These are phyloP conservation scores for Passer domesticus DNA, from an alignment of 2,113 vertebrate genomes.

Conservation along the genomic window DNA sequence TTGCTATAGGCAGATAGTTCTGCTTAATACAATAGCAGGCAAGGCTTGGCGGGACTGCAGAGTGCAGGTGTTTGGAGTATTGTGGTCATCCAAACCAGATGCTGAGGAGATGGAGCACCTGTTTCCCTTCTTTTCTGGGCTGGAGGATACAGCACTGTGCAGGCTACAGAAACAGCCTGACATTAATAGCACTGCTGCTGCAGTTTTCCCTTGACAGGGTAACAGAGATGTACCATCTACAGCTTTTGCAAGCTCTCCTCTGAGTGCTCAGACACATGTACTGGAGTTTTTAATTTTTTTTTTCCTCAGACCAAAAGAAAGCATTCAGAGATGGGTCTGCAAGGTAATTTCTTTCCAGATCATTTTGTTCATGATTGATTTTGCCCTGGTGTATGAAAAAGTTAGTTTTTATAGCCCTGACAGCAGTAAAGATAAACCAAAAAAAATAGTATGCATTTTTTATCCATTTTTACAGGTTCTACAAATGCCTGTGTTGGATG, in stretches of 20 bases:
- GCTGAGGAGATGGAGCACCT: constrained; percentile 74
- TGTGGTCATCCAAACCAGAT: constrained; percentile 81
- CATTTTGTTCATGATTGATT: background rate
- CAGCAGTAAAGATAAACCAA: constrained; percentile 6
- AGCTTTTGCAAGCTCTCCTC: constrained; percentile 2
- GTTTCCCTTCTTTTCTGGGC: constrained; percentile 75
- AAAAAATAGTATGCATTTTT: background rate
- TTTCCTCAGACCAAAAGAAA: background rate
- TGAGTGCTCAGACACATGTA: background rate
- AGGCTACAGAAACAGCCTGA: constrained; percentile 19
- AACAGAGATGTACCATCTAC: constrained; percentile 29
- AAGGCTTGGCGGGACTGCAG: constrained; percentile 62
- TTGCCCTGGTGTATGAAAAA: background rate
- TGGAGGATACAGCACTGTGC: constrained; percentile 23
- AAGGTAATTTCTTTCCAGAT: constrained; percentile 23
- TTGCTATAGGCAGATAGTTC: constrained; percentile 70
- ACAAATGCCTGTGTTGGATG: background rate
- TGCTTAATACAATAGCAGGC: constrained; percentile 75
- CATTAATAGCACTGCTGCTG: background rate
- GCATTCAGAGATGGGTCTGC: background rate
- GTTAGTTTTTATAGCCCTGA: constrained; percentile 32
- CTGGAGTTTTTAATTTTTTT: background rate
- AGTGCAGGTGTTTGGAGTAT: constrained; percentile 77
- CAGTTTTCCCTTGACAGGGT: constrained; percentile 42
- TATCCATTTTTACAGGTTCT: constrained; percentile 15